These are phyloP conservation scores for Philopotamus ludificatus DNA, from an alignment of 1,140 invertebrate genomes.

Conservation along the genomic window DNA sequence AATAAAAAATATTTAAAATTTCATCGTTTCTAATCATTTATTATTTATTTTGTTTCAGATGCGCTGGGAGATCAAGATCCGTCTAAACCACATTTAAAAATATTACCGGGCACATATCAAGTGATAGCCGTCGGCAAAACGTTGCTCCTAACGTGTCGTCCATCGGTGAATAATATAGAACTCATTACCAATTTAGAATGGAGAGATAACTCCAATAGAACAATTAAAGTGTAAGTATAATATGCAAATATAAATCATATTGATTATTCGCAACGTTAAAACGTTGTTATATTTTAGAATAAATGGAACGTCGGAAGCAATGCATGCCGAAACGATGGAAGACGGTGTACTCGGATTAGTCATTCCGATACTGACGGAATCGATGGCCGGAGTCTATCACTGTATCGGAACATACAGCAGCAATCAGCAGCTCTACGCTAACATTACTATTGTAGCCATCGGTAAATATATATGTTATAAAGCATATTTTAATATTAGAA, in stretches of 20 bases:
- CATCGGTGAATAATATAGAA: constrained; percentile 59
- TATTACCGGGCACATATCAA: constrained; percentile 65
- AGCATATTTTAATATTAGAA: constrained; percentile 5
- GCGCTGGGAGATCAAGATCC: constrained; percentile 46
- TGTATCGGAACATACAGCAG: constrained; percentile 77
- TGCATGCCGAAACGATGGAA: constrained; percentile 65
- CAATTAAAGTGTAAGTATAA: constrained; percentile 49
- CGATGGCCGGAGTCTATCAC: constrained; percentile 78
- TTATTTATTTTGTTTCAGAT: constrained; percentile 17
- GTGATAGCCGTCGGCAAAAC: constrained; percentile 68
- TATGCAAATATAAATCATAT: constrained; percentile 12
- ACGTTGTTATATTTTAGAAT: constrained; percentile 40
- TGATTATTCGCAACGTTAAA: too few species aligned
- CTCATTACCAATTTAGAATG: constrained; percentile 69
- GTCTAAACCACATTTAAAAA: constrained; percentile 59
- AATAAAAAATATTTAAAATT: constrained; percentile 14
- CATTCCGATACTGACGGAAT: constrained; percentile 70
- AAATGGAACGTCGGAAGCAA: constrained; percentile 53
- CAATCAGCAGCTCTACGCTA: constrained; percentile 62
- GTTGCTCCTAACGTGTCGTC: constrained; percentile 69
- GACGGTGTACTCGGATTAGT: constrained; percentile 66
- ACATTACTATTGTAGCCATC: constrained; percentile 71
- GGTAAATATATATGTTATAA: constrained; percentile 57
- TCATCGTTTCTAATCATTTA: not conserved
- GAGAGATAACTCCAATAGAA: constrained; percentile 65